Conservation (phyloP, 2,888 invertebrate species). For the Melangyna quadrimaculata region DNA sequence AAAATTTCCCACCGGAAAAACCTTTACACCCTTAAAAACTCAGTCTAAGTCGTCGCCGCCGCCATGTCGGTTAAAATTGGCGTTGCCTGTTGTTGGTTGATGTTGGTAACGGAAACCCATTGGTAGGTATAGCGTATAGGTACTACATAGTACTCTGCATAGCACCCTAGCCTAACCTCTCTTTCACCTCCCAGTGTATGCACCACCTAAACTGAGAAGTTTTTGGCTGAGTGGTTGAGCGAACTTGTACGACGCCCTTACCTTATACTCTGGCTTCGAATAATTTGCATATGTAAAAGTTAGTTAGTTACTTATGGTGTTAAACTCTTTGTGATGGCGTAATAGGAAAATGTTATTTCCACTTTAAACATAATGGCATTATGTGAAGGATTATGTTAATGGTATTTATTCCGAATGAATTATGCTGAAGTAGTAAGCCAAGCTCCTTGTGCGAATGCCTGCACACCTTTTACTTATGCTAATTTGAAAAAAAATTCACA, state of each 20-base stretch:
- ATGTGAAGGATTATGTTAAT: constrained; percentile 71
- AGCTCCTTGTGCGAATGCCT: constrained; percentile 29
- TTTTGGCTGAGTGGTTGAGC: constrained; percentile 57
- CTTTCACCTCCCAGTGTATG: constrained; percentile 23
- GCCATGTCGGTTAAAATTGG: constrained; percentile 49
- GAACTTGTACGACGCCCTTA: constrained; percentile 36
- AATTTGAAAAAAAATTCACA: constrained; percentile 34
- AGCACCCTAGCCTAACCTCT: not conserved
- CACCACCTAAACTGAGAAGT: constrained; percentile 51
- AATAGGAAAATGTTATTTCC: constrained; percentile 71
- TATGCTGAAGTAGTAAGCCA: constrained; percentile 58
- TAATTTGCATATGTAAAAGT: constrained; percentile 71
- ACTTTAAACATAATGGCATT: constrained; percentile 70
- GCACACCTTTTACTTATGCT: constrained; percentile 43
- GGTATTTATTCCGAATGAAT: constrained; percentile 70
- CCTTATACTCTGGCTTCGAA: constrained; percentile 30
- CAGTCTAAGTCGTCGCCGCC: constrained; percentile 49
- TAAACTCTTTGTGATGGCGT: constrained; percentile 70
- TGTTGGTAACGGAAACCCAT: constrained; percentile 61
- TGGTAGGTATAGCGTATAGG: constrained; percentile 2
- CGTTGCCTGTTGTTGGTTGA: constrained; percentile 57
- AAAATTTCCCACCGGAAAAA: constrained; percentile 66
- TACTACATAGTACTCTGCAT: constrained; percentile 7
- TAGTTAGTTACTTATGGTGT: constrained; percentile 72
- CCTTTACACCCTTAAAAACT: constrained; percentile 55